Conservation (phyloP, 2,113 vertebrate genomes). For the Spea multiplicata region DNA sequence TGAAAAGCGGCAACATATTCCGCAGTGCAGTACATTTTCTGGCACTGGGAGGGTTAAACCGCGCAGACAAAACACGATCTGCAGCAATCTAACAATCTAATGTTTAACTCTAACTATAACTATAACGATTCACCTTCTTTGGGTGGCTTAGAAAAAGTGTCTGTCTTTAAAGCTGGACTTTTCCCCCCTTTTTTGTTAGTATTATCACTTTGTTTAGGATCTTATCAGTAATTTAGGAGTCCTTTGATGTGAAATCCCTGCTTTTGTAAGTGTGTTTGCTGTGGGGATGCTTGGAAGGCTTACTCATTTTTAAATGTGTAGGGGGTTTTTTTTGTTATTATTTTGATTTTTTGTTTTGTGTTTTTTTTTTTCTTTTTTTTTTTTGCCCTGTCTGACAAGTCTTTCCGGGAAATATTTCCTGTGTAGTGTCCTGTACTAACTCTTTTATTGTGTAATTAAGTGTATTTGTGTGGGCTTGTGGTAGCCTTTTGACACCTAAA, state of each 20-base stretch:
- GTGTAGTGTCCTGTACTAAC: neutral
- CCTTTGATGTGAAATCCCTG: conserved; percentile 38
- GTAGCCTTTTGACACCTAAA: no score
- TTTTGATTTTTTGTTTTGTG: neutral
- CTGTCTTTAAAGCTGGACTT: conserved; percentile 6
- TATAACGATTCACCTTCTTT: neutral
- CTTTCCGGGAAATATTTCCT: conserved; percentile 33
- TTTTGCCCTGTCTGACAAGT: conserved; percentile 18
- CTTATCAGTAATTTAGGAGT: conserved; percentile 29
- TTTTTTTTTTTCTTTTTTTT: conserved; percentile 15
- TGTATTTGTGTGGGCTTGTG: neutral
- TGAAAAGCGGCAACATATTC: no score
- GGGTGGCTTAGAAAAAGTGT: neutral
- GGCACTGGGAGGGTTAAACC: neutral
- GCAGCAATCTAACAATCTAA: neutral
- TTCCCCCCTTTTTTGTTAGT: neutral
- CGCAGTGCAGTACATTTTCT: no score
- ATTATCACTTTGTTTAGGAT: conserved; percentile 41
- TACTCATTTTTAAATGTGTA: neutral
- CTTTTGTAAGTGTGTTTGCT: conserved; percentile 16
- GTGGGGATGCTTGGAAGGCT: neutral
- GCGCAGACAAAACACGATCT: conserved; percentile 13
- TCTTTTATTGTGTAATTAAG: neutral
- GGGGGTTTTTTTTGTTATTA: neutral
- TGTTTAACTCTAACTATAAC: neutral